Evolutionary conservation across 2,113 vertebrate species (phyloP), one percentile per base, ranked within the genome.

Genomic region (Archilochus colubris): DNA sequence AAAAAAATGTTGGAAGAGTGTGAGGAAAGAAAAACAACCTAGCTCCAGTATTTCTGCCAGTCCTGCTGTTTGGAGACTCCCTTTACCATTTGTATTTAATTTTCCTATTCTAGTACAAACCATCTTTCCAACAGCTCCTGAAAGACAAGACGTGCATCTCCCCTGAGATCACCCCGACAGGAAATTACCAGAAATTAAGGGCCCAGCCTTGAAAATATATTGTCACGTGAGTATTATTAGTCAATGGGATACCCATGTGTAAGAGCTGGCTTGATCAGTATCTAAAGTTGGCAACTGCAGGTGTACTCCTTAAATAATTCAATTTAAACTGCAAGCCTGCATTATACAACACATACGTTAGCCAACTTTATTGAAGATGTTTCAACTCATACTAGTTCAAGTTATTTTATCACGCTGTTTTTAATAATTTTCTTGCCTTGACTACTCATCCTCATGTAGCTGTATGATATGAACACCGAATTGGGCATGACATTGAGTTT

Each of bases 21-120:
- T 19, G 76, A 97, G 94, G 96, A 97, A 97, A 97, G 89, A 95
- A 97, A 96, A 96, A 96, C 89, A 96, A 95, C 64, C 14, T 19
- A 88, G 59, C 63, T 88, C 48, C 76, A 91, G 53, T 91, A 90
- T 96, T 95, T 97, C 91, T 93, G 95, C 85, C 93, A 95, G 57
- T 86, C 96, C 85, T 93, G 96, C 93, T 97, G 91, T 94, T 95
- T 61, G 75, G 91, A 95, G 96, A 89, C 87, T 97, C 88, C 85
- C 91, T 95, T 75, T 80, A 81, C 93, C 94, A 91, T 95, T 96
- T 95, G 93, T 94, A 93, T 94, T 91, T 95, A 93, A 95, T 97
- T 97, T 96, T 95, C 76, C 91, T 93, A 91, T 95, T 91, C 88
- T 89, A 95, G 80, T 64, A 83, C 61, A 95, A 93, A 95, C 44